Evolutionary conservation across 2,888 invertebrate species (phyloP), one percentile per base, ranked within the genome.

Genomic region (Parnassius smintheus): DNA sequence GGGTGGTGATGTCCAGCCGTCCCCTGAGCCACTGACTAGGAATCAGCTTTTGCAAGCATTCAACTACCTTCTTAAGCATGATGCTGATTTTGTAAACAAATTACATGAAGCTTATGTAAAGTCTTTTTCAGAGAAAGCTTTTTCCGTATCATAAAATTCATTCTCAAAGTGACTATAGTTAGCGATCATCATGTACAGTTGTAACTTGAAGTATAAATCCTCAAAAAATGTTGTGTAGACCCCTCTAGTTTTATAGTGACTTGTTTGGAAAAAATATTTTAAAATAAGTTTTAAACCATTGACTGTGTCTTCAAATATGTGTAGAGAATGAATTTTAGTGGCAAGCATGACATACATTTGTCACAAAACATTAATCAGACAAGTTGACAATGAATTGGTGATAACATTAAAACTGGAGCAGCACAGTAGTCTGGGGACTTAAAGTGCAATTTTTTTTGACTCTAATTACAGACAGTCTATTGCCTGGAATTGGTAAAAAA

Each of bases 21-120:
- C 86, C 9, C 91, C 94, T 1, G 96, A 96, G 81, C 96, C 97
- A 13, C 92, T 98, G 58, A 98, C 97, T 53, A 95, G 95, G 82
- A 96, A 96, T 79, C 98, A 98, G 83, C 92, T 98, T 66, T 94
- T 96, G 46, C 97, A 98, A 89, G 97, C 98, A 42, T 94, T 98
- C 78, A 95, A 95, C 74, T 96, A 97, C 88, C 93, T 98, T 64
- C 92, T 98, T 64, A 96, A 96, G 89, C 96, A 96, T 85, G 98
- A 98, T 84, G 93, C 95, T 45, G 96, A 96, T 71, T 98, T 98
- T 89, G 94, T 97, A 46, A 95, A 95, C 78, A 97, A 96, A 85
- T 92, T 98, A 67, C 98, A 98, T 80, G 97, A 98, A 88, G 98
- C 97, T 61, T 98, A 98, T 82, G 95, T 98, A 18, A 96, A 97